These are phyloP conservation scores for Syrphus vitripennis DNA, from an alignment of 2,888 invertebrate species.

Conservation along the genomic window DNA sequence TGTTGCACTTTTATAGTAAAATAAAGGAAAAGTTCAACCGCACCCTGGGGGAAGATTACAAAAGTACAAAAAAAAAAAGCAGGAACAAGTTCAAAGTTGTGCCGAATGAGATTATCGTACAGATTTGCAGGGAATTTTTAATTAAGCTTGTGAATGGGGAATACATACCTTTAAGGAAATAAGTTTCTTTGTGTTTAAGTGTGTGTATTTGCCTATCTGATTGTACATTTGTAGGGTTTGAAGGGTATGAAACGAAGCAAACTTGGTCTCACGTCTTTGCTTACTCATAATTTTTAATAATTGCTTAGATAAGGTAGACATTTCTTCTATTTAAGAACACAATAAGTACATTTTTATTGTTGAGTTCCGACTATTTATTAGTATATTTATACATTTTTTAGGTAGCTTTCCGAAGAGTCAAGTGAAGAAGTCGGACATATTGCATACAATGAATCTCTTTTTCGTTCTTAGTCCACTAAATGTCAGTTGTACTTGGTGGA, in stretches of 20 bases:
- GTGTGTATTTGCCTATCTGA: not conserved
- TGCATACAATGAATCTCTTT: no score
- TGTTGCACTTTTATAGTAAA: constrained; percentile 44
- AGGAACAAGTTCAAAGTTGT: constrained; percentile 31
- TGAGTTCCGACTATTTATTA: not conserved
- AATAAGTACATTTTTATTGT: not conserved
- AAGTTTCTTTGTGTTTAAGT: not conserved
- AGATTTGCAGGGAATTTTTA: constrained; percentile 48
- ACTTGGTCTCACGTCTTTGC: not conserved
- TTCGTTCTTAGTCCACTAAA: no score
- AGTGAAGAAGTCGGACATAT: no score
- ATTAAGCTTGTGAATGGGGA: constrained; percentile 36
- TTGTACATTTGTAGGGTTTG: not conserved
- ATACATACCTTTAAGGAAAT: constrained; percentile 1
- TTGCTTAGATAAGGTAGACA: not conserved
- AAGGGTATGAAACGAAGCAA: not conserved
- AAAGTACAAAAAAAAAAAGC: not conserved
- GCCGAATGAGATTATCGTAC: constrained; percentile 55
- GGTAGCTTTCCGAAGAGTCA: no score
- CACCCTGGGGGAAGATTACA: constrained; percentile 33
- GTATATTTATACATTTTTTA: not conserved
- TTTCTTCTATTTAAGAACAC: not conserved
- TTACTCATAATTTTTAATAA: not conserved
- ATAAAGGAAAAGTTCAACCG: constrained; percentile 52
- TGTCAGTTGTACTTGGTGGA: no score